phyloP scores from a whole-genome alignment of 2,113 vertebrate species.

The Ctenomys sociabilis region DNA sequence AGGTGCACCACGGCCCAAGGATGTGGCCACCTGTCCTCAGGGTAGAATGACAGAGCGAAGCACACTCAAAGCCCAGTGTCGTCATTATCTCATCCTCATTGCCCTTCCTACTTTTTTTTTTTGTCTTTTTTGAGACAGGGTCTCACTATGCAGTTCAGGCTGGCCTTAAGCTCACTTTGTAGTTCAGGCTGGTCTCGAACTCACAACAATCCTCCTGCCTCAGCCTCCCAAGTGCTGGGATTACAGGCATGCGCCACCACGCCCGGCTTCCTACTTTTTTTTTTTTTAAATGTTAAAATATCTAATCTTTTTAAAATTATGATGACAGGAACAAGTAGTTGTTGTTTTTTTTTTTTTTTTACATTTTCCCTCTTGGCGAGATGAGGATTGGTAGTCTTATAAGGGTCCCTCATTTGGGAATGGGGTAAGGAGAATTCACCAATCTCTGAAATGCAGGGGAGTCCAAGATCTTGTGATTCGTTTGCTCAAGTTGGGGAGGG shows the following conservation, averaged over 20 bases:
- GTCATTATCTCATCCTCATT: background rate
- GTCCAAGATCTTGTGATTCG: rapidly evolving
- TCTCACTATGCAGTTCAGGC: too few relatives aligned
- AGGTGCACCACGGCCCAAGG: background rate
- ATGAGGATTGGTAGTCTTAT: background rate
- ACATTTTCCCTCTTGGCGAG: constrained; percentile 14
- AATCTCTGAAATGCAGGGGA: background rate
- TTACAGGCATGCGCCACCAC: too few relatives aligned
- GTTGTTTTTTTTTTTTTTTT: background rate
- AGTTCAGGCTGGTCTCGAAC: too few relatives aligned
- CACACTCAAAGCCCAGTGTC: background rate
- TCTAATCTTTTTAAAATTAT: background rate
- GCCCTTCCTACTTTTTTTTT: background rate
- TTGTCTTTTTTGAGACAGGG: too few relatives aligned
- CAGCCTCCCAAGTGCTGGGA: too few relatives aligned
- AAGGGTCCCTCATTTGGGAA: background rate
- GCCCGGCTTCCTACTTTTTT: background rate
- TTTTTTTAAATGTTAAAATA: background rate
- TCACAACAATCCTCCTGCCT: too few relatives aligned
- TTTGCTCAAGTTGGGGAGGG: background rate
- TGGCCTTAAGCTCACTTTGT: too few relatives aligned
- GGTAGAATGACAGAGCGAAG: background rate
- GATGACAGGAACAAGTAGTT: background rate
- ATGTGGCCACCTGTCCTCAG: background rate
- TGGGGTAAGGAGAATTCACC: background rate